Evolutionary conservation across 1,140 invertebrate species (phyloP), one percentile per base, ranked within the genome.

Genomic region (Fopius arisanus): DNA sequence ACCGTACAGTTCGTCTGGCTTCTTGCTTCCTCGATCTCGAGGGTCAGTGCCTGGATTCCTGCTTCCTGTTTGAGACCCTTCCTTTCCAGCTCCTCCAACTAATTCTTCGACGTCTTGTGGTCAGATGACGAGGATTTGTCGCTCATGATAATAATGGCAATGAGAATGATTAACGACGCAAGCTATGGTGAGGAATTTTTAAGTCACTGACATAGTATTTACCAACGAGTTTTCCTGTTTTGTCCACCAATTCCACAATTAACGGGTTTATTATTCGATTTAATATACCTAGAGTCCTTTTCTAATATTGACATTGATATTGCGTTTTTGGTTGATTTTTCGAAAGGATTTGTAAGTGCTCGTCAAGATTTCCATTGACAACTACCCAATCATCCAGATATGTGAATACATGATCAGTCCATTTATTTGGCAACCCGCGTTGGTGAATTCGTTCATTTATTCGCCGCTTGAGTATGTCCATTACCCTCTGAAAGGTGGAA

Each of bases 381-480:
- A 72, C 28, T 26, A 75, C 68, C 66, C 70, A 73, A 43, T 73
- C 72, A 21, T 73, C 72, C 9, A 73, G 31, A 28, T 73, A 67
- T 14, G 41, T 31, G 54, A 73, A 73, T 31, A 59, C 59, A 21
- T 75, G 59, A 48, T 75, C 69, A 5, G 51, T 23, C 65, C 63
- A 75, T 9, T 68, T 37, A 73, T 54, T 62, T 29, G 41, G 66
- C 3, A 73, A 43, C 40, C 67, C 67, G 23, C 65, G 43, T 33
- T 73, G 65, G 6, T 59, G 19, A 14, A 73, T 51, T 26, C 33
- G 14, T 29, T 67, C 48, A 7, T 73, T 33, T 29, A 72, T 2
- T n/a, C 54, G 37, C 31, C 65, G 33, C 62, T 72, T 75, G 12
- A 73, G 23, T 1, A 26, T n/a, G 31, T 73, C 72, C 65, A 73